Evolutionary conservation across 2,113 vertebrate genomes (phyloP), one percentile per base, ranked within the genome.

Genomic region (Sitta europaea): DNA sequence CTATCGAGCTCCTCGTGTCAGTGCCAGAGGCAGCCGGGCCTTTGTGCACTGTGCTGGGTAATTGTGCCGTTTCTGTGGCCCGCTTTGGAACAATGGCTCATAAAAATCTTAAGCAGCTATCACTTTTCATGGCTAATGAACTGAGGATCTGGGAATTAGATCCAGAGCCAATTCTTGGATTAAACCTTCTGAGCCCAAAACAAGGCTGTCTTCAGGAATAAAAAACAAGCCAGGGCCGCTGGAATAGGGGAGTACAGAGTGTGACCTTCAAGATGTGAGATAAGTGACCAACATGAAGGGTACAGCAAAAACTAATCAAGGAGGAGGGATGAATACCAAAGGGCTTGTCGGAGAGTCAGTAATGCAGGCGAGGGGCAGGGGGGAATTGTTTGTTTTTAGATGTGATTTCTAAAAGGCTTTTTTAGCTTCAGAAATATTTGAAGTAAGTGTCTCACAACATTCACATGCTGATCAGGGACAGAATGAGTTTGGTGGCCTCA

Each of bases 41-140:
- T 95, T 76, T 90, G 85, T 95, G 74, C 91, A 42, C 47, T 63
- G 84, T 6, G 73, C 93, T 54, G 88, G 78, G 90, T 96, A 94
- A 95, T 94, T 86, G 94, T 86, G 88, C 80, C 10, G 62, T 84
- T 97, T 91, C 97, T 92, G 86, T 88, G 94, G 94, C 82, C 85
- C 6, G 42, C 90, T 80, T 96, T 92, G 86, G 74, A 96, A 96
- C 95, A 94, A 89, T 45, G 74, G 94, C 97, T 97, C 95, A 77
- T 96, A 97, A 96, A 97, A 96, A 92, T 93, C 96, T 93, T 96
- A 95, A 97, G 94, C 80, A 24, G 94, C 94, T 97, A 95, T 96
- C 97, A 88, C 97, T 97, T 97, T 96, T 97, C 97, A 96, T 95
- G 96, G 94, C 96, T 97, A 97, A 95, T 97, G 97, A 97, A 95